Base-by-base conservation (phyloP, 2,888 invertebrate genomes). In the Cataglyphis albicans region DNA sequence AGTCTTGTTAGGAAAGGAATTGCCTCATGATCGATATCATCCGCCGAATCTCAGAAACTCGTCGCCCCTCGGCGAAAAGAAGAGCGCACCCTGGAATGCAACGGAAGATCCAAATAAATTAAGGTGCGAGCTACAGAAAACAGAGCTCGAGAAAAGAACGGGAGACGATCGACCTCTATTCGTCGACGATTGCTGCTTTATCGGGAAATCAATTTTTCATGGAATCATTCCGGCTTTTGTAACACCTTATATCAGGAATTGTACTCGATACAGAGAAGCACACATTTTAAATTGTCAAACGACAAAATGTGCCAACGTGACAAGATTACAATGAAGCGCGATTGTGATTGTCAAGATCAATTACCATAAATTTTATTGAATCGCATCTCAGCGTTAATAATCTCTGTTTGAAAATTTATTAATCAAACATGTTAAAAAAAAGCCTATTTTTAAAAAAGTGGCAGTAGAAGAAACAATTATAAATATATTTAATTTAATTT, bases 1-100 rank as follows among this genome's bases (percentile, higher is more conserved):
- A 3, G 86, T 83, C 89, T 92, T 90, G 91, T 92, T 92, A 90
- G 90, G 90, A 92, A 90, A 88, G 90, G 89, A 91, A 91, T 92
- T 91, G 91, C 86, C 86, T 76, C 75, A 85, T 89, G 88, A 92
- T 91, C 91, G 88, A 92, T 91, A 89, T 64, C 63, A 55, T 72
- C 80, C 35, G 44, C 73, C 57, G 83, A 82, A 86, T 89, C 86
- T 76, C 63, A 65, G 67, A 9, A 81, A 67, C 48, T 82, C 78
- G 75, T 32, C 48, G 48, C 59, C 38, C 29, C 29, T 59, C 3
- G 35, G 18, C 35, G 10, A 44, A 21, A 29, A n/a, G 74, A 55
- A 35, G 25, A 44, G 12, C 15, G 12, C 25, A 18, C 61, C 65
- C 7, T 73, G 73, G 82, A 83, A 82, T 81, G 84, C 84, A 83